Evolutionary conservation across 2,888 invertebrate species (phyloP).

Genomic region (Nymphalis urticae): DNA sequence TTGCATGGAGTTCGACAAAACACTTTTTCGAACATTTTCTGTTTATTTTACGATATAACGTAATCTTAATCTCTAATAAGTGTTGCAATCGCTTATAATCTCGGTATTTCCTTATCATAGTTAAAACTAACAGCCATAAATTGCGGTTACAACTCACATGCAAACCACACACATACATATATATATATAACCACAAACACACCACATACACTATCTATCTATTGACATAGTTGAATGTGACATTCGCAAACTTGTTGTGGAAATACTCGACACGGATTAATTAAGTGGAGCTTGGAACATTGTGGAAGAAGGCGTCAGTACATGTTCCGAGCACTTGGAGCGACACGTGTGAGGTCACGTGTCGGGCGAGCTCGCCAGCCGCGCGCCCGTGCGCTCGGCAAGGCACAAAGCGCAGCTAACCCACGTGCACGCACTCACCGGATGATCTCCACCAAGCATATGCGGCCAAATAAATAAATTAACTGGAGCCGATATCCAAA

Average conservation of each 20-base stretch:
- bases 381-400: slow-evolving; percentile 35
- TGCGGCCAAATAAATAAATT: slow-evolving; percentile 78
- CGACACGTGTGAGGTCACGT: slow-evolving; percentile 54
- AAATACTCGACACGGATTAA: slow-evolving; percentile 68
- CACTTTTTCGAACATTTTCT: too few species aligned
- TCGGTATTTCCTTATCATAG: too few species aligned
- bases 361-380: slow-evolving; percentile 18
- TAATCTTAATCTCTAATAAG: too few species aligned
- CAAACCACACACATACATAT: not conserved
- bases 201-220: not conserved
- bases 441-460: slow-evolving; percentile 69
- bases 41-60: too few species aligned
- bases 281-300: slow-evolving; percentile 74
- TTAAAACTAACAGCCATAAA: not conserved
- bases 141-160: not conserved
- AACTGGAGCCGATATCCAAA: slow-evolving; percentile 59
- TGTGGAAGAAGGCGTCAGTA: slow-evolving; percentile 64
- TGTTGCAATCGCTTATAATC: too few species aligned
- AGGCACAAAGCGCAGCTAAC: slow-evolving; percentile 35
- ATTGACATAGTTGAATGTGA: slow-evolving; percentile 18
- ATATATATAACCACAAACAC: not conserved
- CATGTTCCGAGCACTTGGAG: slow-evolving; percentile 69
- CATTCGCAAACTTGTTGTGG: slow-evolving; percentile 46
- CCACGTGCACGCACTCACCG: slow-evolving; percentile 51
- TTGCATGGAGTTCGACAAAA: too few species aligned